phyloP scores from a whole-genome alignment of 2,888 invertebrate genomes.

The Cephus spinipes region DNA sequence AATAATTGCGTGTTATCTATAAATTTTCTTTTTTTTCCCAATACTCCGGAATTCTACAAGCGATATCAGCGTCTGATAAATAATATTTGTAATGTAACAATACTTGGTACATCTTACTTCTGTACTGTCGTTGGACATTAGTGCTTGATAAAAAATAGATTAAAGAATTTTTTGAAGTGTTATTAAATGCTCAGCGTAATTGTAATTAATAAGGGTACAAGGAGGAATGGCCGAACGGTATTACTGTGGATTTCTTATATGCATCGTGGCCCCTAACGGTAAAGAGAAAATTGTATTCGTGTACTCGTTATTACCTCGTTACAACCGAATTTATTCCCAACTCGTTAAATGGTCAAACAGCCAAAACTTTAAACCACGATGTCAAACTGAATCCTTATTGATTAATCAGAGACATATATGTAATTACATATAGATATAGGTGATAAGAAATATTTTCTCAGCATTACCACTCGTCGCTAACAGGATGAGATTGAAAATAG shows the following conservation, averaged over 20 bases:
- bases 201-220: not conserved
- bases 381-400: not conserved
- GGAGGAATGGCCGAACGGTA: not conserved
- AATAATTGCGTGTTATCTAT: not conserved
- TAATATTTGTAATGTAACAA: not conserved
- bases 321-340: not conserved
- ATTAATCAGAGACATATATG: not conserved
- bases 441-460: not conserved
- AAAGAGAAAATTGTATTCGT: slow-evolving; percentile 6
- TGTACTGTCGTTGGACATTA: not conserved
- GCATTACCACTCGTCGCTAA: not conserved
- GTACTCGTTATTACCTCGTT: not conserved
- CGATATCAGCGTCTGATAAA: not conserved
- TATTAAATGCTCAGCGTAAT: not conserved
- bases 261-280: not conserved
- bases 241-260: not conserved
- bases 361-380: not conserved
- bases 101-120: not conserved
- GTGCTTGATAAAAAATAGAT: not conserved
- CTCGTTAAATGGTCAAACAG: not conserved
- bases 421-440: not conserved
- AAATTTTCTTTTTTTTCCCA: not conserved
- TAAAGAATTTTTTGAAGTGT: not conserved
- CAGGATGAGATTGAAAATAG: not conserved
- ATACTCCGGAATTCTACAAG: not conserved